Base-by-base conservation (phyloP, 2,113 vertebrate genomes). In the Terrapene triunguis region DNA sequence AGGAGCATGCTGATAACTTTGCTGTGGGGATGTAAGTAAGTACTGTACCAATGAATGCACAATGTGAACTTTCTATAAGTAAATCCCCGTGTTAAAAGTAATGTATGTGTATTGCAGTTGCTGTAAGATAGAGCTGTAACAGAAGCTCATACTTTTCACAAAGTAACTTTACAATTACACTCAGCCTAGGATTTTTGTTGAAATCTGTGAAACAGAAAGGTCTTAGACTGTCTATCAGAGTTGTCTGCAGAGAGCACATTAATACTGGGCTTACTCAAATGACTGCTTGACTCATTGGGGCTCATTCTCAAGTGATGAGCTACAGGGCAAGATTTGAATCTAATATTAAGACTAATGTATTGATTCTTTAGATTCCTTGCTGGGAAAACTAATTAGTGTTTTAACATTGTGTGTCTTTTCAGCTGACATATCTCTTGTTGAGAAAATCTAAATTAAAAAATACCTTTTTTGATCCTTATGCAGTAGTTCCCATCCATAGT, bases 111-210 rank as follows among this genome's bases (percentile, higher is more conserved):
- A 90, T 93, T 96, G 84, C 65, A 79, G 65, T 86, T 95, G 57
- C 90, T 94, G 84, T 81, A 82, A 91, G 88, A 72, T 82, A 95
- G 82, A 94, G 53, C 81, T 84, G 29, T 92, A 95, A 62, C 47
- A 89, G 78, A 94, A 86, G 89, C 80, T 95, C 90, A 69, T 95
- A 94, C 86, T 97, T 97, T 94, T 88, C 57, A 91, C 35, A 48
- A 90, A 82, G 92, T 96, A 93, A 97, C 92, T 96, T 98, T 96
- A 95, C 98, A 96, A 92, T 94, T 95, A 82, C 32, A 79, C 62
- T 97, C 94, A 96, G 89, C 94, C 95, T 89, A 89, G 95, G 91
- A 91, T 97, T 97, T 97, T 90, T 90, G 38, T 59, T 89, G 86
- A 95, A 97, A 94, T 92, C 88, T 96, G 92, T 89, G 95, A 80